A percentile compares a stretch with the other conserved stretches of the same genome.
These are phyloP conservation scores for Hedya salicella DNA, from an alignment of 2,888 invertebrate genomes.

Conservation along the genomic window DNA sequence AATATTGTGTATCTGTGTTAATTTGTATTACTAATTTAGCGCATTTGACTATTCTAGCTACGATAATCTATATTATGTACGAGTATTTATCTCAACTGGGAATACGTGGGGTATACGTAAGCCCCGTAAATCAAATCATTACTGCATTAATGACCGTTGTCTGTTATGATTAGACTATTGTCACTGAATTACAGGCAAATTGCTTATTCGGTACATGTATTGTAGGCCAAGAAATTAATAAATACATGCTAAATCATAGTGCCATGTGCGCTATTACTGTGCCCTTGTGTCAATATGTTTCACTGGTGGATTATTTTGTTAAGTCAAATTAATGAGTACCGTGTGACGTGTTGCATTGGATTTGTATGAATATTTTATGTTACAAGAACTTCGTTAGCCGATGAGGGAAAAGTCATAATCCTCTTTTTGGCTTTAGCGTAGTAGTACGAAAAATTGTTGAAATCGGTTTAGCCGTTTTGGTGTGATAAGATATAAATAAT, in stretches of 20 bases:
- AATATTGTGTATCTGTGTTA: background rate
- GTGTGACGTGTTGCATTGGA: background rate
- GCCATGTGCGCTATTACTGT: background rate
- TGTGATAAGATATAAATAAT: no score
- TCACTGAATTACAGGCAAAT: constrained; percentile 61
- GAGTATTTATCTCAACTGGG: constrained; percentile 13
- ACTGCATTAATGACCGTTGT: constrained; percentile 47
- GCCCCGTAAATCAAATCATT: constrained; percentile 49
- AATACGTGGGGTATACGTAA: constrained; percentile 28
- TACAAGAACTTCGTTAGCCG: no score
- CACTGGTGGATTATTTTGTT: constrained; percentile 4
- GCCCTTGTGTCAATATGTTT: background rate
- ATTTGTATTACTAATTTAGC: constrained; percentile 2
- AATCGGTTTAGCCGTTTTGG: no score
- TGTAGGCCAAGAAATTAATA: constrained; percentile 53
- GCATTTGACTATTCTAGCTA: background rate
- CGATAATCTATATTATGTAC: background rate
- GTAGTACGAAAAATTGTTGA: no score
- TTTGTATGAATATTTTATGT: background rate
- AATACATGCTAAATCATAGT: background rate
- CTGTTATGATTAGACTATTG: constrained; percentile 56
- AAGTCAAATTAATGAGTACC: background rate
- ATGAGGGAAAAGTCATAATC: no score
- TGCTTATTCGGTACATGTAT: constrained; percentile 54
- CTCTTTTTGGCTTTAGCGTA: no score